Conservation (phyloP, 2,888 invertebrate species). For the Mesoligia furuncula region DNA sequence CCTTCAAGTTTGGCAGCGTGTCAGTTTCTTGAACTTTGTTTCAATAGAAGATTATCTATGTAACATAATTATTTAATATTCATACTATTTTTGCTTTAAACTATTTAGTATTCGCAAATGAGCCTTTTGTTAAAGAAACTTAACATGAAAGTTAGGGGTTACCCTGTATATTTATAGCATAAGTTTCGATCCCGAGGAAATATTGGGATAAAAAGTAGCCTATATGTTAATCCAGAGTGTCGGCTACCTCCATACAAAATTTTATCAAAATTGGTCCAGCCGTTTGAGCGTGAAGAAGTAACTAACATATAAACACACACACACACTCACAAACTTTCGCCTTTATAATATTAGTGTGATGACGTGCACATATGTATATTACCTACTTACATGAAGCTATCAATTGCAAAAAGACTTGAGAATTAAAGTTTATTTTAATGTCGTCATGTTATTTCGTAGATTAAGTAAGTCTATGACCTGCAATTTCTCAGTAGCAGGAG, state of each 20-base stretch:
- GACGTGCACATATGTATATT: background rate
- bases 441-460: background rate
- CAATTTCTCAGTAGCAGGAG: background rate
- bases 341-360: too few relatives aligned
- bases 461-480: background rate
- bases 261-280: too few relatives aligned
- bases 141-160: background rate
- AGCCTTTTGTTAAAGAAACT: background rate
- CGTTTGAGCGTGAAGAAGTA: too few relatives aligned
- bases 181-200: too few relatives aligned
- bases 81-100: background rate
- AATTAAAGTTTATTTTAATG: background rate
- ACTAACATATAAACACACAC: too few relatives aligned
- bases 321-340: too few relatives aligned
- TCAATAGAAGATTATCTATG: background rate
- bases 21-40: constrained; percentile 23
- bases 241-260: too few relatives aligned
- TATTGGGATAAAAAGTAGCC: too few relatives aligned
- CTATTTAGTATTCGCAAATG: background rate
- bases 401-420: background rate
- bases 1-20: constrained; percentile 16
- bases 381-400: background rate
- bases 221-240: too few relatives aligned
- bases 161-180: background rate
- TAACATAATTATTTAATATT: constrained; percentile 5